Base-by-base conservation (phyloP, 2,797 vertebrate species). In the Furcifer pardalis region DNA sequence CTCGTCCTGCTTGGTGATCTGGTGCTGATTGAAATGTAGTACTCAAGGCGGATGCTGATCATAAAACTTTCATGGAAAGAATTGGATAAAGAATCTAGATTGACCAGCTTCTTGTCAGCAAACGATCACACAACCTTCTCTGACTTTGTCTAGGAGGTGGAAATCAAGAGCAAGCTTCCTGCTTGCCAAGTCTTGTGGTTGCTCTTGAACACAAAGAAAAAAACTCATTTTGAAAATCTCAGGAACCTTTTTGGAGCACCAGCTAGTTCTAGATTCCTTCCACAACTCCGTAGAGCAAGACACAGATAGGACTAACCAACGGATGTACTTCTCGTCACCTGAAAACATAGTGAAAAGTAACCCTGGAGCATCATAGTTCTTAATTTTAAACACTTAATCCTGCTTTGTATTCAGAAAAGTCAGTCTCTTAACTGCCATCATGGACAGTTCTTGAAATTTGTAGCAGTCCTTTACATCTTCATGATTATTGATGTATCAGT, bases 41-140 rank as follows among this genome's bases (percentile, higher is more conserved):
- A 25, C 23, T 27, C 1, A 1, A 52, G 81, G 84, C 4, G 19
- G 25, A 46, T 25, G 27, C 42, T 17, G 25, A 52, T 13, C 56
- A 65, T 37, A 74, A 46, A 42, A 2, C 82, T 76, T 88, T 73
- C 87, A 87, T 94, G 91, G 91, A 92, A 85, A 86, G 86, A 89
- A 35, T 7, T 81, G 69, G 71, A 75, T 27, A 21, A 2, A 32
- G 60, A 87, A 69, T 63, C 86, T 88, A 32, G 76, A 79, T 68
- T 49, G 84, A 90, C 35, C 60, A 1, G 6, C 6, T 82, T 86
- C 49, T 46, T 62, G 5, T 37, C 3, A 17, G 25, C 62, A 7
- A 56, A 12, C 27, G 1, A 0, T 0, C 1, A 60, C 62, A 56
- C 13, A 0, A 0, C 9, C 2, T 42, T 76, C 71, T 72, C 25